phyloP scores from a whole-genome alignment of 1,140 invertebrate species.

The Nebria ingens region DNA sequence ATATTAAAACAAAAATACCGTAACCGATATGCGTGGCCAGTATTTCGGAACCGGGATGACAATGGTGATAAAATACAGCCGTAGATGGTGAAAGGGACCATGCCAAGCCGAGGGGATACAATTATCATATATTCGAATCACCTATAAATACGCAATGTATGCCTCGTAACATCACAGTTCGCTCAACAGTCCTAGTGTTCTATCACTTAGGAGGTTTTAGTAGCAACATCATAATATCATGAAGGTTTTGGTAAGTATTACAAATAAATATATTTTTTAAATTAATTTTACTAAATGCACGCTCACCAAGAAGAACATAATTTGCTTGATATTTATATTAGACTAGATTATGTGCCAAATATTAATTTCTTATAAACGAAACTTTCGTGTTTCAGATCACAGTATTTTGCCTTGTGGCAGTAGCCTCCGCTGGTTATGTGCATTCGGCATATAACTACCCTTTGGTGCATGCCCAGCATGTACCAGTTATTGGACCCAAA shows the following conservation, averaged over 20 bases:
- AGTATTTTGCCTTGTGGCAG: conserved; percentile 24
- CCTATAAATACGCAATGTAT: background rate
- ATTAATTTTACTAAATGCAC: background rate
- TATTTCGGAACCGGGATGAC: too few species aligned
- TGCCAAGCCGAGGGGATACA: background rate
- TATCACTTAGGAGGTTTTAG: background rate
- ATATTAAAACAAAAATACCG: too few species aligned
- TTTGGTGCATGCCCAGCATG: conserved; percentile 15
- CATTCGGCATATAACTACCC: conserved; percentile 37
- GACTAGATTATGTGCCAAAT: background rate
- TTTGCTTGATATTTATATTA: too few species aligned
- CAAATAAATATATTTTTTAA: too few species aligned
- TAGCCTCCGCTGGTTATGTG: conserved; percentile 37
- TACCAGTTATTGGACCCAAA: conserved; percentile 13
- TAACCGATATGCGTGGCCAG: too few species aligned
- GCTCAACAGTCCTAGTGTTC: background rate
- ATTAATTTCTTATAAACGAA: background rate
- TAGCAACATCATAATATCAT: background rate
- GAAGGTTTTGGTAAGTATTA: background rate
- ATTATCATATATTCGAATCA: background rate
- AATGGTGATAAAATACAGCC: too few species aligned
- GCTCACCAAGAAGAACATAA: too few species aligned
- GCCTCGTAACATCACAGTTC: background rate
- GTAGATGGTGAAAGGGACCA: background rate
- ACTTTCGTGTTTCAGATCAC: conserved; percentile 23